Conservation (phyloP, 2,113 vertebrate genomes). For the Gorilla gorilla region DNA sequence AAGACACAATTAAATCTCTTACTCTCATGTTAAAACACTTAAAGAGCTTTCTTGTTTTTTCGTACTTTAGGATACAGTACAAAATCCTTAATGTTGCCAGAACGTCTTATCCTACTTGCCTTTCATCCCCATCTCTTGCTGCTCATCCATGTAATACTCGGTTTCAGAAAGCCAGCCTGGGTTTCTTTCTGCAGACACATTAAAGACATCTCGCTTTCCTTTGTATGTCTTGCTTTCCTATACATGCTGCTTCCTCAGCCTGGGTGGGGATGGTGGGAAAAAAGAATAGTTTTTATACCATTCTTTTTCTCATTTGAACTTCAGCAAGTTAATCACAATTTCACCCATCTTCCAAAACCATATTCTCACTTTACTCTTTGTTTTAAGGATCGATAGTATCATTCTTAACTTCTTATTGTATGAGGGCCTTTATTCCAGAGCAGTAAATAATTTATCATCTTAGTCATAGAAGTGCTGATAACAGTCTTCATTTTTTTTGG, state of each 20-base stretch:
- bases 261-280: not conserved
- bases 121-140: not conserved
- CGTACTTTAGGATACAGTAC: not conserved
- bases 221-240: not conserved
- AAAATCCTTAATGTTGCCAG: not conserved
- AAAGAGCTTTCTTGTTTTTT: not conserved
- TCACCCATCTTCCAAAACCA: not conserved
- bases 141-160: not conserved
- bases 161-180: not conserved
- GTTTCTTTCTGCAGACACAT: not conserved
- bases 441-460: conserved; percentile 17
- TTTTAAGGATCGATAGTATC: not conserved
- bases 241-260: not conserved
- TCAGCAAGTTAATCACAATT: not conserved
- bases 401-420: not conserved
- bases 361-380: not conserved
- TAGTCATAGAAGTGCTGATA: not conserved
- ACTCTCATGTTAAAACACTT: not conserved
- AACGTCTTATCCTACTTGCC: not conserved
- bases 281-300: not conserved
- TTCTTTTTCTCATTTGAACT: not conserved
- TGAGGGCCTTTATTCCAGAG: not conserved
- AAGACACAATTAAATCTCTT: not conserved
- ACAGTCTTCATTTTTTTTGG: not conserved
- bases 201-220: not conserved